These are phyloP conservation scores for Exephanes ischioxanthus DNA, from an alignment of 2,888 invertebrate species.

Conservation along the genomic window DNA sequence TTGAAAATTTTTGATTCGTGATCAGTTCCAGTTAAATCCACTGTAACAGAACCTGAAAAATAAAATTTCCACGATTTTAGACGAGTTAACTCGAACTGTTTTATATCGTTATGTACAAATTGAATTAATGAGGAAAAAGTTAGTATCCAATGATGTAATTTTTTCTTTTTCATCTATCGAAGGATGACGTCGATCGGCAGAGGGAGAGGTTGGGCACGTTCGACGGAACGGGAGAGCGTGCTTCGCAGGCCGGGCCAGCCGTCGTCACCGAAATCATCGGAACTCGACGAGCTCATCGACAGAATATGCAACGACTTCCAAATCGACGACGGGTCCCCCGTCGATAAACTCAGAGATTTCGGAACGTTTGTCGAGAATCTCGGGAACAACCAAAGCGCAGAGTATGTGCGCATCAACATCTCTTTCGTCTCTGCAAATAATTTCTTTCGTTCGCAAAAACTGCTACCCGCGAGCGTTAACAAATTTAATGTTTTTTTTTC, in stretches of 20 bases:
- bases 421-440: neutral
- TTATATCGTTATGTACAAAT: too few relatives aligned
- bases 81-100: too few relatives aligned
- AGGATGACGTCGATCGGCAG: constrained; percentile 58
- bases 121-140: neutral
- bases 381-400: constrained; percentile 6
- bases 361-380: constrained; percentile 19
- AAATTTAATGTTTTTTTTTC: too few relatives aligned
- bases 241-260: constrained; percentile 54
- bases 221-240: constrained; percentile 12
- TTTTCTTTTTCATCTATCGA: too few relatives aligned
- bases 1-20: too few relatives aligned
- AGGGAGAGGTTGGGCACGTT: constrained; percentile 57
- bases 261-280: constrained; percentile 32
- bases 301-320: constrained; percentile 51
- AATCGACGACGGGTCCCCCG: constrained; percentile 14
- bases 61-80: too few relatives aligned
- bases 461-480: too few relatives aligned
- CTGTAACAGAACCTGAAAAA: too few relatives aligned
- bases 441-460: neutral
- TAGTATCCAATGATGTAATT: too few relatives aligned
- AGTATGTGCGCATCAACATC: constrained; percentile 24
- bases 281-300: constrained; percentile 48
- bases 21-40: too few relatives aligned
- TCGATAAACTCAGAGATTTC: neutral